These are phyloP conservation scores for Digitonthophagus gazella DNA, from an alignment of 2,888 invertebrate species.

Conservation along the genomic window DNA sequence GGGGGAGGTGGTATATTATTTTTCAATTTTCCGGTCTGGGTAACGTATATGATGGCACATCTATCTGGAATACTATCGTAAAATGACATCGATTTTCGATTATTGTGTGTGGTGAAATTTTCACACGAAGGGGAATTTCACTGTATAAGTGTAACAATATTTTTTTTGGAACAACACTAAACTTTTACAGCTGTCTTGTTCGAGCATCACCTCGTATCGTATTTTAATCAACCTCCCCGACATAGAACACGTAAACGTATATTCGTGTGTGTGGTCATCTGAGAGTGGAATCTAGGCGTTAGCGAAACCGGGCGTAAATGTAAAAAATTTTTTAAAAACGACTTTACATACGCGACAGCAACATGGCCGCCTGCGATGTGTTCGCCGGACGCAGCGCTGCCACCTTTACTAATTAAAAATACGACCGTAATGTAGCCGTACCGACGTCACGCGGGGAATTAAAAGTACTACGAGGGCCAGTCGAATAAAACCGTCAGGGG, in stretches of 20 bases:
- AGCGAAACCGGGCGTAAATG: too few species aligned
- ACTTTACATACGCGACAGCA: constrained; percentile 2
- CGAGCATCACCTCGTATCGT: too few species aligned
- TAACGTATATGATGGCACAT: neutral
- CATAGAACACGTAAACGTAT: neutral
- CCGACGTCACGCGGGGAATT: constrained; percentile 24
- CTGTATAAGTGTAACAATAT: too few species aligned
- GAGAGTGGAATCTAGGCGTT: neutral
- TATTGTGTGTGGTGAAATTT: too few species aligned
- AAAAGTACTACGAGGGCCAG: constrained; percentile 17
- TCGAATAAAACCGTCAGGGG: constrained; percentile 25
- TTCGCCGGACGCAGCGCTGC: constrained; percentile 13
- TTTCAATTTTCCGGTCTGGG: neutral
- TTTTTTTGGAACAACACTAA: too few species aligned
- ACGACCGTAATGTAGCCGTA: constrained; percentile 21
- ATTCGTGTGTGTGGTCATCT: neutral
- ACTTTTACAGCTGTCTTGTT: neutral
- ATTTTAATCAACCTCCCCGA: neutral
- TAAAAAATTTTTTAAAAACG: neutral
- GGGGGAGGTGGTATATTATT: neutral
- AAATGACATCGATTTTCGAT: neutral
- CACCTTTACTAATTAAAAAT: constrained; percentile 22
- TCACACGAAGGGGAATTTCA: too few species aligned
- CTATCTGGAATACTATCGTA: neutral
- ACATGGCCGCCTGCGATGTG: constrained; percentile 3